These are phyloP conservation scores for Clarias gariepinus DNA, from an alignment of 2,113 vertebrate genomes.

Conservation along the genomic window DNA sequence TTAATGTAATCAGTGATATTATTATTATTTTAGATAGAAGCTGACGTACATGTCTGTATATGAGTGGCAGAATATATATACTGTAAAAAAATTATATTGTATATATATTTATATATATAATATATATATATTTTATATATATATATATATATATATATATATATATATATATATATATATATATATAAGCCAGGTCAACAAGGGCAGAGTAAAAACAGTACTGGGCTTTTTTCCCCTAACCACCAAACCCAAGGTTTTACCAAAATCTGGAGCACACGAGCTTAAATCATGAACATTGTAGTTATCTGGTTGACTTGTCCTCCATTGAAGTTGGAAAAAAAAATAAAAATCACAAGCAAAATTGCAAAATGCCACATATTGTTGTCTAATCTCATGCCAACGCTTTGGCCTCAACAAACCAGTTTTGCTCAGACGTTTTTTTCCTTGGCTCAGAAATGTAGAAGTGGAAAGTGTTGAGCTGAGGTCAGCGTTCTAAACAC, in stretches of 20 bases:
- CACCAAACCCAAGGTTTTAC: background rate
- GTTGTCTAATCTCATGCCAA: conserved; percentile 8
- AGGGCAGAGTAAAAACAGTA: background rate
- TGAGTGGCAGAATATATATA: too few species aligned
- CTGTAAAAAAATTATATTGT: too few species aligned
- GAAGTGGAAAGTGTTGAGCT: conserved; percentile 53
- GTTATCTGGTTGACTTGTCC: background rate
- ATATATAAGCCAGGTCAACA: background rate
- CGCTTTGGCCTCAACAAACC: background rate
- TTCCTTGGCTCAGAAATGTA: conserved; percentile 32
- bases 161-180: too few species aligned
- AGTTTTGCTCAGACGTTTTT: conserved; percentile 22
- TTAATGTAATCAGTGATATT: too few species aligned
- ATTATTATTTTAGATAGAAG: too few species aligned
- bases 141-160: too few species aligned
- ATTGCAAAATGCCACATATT: background rate
- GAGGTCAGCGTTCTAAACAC: conserved; percentile 63
- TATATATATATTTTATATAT: too few species aligned
- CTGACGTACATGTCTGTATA: too few species aligned
- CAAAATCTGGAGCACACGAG: background rate
- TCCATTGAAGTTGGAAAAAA: background rate
- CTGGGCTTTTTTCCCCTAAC: background rate
- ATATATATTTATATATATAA: too few species aligned
- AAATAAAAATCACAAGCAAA: background rate
- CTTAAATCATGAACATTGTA: conserved; percentile 12